A percentile compares a stretch with the other conserved stretches of the same genome.
Evolutionary conservation across 2,888 invertebrate species (phyloP).

Genomic region (Eueremaeus valkanovi): DNA sequence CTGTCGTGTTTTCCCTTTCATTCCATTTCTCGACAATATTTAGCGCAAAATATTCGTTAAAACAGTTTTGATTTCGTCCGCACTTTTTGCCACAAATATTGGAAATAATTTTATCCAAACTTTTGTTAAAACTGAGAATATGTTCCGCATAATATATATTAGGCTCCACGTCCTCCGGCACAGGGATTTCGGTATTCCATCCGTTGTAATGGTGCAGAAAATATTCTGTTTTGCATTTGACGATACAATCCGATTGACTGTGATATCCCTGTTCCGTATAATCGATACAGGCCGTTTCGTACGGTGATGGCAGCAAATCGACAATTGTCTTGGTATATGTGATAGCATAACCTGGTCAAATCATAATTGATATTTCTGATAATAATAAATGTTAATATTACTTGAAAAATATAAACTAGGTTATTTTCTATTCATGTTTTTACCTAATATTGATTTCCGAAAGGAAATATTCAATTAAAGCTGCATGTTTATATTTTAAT

Average conservation of each 20-base stretch:
- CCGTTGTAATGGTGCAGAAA: neutral
- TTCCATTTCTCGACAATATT: conserved; percentile 11
- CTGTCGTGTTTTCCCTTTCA: neutral
- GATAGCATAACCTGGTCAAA: neutral
- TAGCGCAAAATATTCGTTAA: neutral
- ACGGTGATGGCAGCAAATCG: neutral
- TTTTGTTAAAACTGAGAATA: neutral
- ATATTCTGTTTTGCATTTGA: neutral
- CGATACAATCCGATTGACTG: neutral
- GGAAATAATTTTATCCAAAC: neutral
- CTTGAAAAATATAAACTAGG: no score
- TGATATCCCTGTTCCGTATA: neutral
- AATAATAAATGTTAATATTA: no score
- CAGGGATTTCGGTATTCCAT: conserved; percentile 3
- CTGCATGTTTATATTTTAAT: no score
- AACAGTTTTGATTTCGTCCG: neutral
- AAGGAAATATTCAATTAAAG: no score
- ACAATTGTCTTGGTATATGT: neutral
- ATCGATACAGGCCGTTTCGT: conserved; percentile 5
- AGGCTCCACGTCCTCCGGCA: neutral
- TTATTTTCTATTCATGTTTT: no score
- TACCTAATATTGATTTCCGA: no score
- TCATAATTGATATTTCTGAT: no score
- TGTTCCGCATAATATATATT: neutral
- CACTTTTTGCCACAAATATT: neutral